These are phyloP conservation scores for Drosophila yooni DNA, from an alignment of 2,888 invertebrate species.

Conservation along the genomic window DNA sequence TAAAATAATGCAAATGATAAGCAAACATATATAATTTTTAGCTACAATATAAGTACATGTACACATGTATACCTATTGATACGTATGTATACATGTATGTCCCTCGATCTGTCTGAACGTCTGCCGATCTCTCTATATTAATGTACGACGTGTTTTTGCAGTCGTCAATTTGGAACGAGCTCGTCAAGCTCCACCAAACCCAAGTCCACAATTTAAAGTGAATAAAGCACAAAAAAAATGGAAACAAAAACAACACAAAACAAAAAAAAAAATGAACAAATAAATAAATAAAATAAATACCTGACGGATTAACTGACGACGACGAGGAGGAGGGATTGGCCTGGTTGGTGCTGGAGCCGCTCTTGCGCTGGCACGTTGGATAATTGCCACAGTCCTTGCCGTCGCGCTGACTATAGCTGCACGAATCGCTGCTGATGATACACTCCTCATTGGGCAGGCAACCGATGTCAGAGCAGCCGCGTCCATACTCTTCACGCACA, in stretches of 20 bases:
- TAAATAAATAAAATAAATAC: slow-evolving; percentile 78
- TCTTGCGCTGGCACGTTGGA: slow-evolving; percentile 88
- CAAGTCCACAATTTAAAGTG: slow-evolving; percentile 9
- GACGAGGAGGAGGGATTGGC: slow-evolving; percentile 73
- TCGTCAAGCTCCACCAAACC: slow-evolving; percentile 9
- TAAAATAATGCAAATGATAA: slow-evolving; percentile 36
- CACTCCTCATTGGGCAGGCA: slow-evolving; percentile 90
- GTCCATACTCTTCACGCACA: slow-evolving; percentile 89
- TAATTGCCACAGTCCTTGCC: slow-evolving; percentile 88
- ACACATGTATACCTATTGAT: slow-evolving; percentile 3
- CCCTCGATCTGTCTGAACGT: slow-evolving; percentile 5
- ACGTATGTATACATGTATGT: neutral
- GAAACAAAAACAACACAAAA: slow-evolving; percentile 17
- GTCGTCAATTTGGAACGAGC: slow-evolving; percentile 15
- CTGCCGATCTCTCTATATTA: neutral
- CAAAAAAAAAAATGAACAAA: slow-evolving; percentile 35
- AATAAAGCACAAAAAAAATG: slow-evolving; percentile 6
- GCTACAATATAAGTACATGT: neutral
- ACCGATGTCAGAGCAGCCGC: slow-evolving; percentile 91
- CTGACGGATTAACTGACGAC: slow-evolving; percentile 83
- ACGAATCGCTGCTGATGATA: slow-evolving; percentile 89
- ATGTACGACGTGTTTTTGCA: neutral
- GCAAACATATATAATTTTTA: slow-evolving; percentile 5
- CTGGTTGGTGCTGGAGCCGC: slow-evolving; percentile 61
- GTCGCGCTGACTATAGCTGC: slow-evolving; percentile 87